Percentiles rank a stretch among this genome's conserved stretches.
Evolutionary conservation across 2,113 vertebrate species (phyloP).

Genomic region (Setophaga kirtlandii): DNA sequence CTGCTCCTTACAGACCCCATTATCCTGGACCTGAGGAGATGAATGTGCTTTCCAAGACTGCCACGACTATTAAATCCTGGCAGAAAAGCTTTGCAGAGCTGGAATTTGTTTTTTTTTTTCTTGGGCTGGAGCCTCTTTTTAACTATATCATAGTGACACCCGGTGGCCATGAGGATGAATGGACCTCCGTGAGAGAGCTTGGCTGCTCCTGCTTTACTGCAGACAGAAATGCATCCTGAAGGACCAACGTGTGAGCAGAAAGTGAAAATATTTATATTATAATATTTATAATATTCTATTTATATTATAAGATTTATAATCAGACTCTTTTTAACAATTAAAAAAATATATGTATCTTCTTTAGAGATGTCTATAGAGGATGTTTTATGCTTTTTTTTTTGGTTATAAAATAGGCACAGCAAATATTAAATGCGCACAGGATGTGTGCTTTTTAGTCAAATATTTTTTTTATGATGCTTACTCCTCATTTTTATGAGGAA

Average conservation of each 20-base stretch:
- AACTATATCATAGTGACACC: constrained; percentile 62
- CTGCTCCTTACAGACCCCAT: neutral
- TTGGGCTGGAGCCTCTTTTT: neutral
- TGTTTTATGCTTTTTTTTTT: neutral
- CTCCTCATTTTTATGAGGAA: neutral
- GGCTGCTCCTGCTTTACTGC: neutral
- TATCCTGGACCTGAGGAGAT: neutral
- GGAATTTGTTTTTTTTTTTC: neutral
- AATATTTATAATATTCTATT: too few species aligned
- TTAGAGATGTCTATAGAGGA: neutral
- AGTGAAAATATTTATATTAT: neutral
- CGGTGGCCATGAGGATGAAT: constrained; percentile 40
- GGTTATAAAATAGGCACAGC: neutral
- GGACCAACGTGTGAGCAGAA: neutral
- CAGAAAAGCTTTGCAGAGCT: neutral
- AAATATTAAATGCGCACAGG: neutral
- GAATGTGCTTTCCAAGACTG: neutral
- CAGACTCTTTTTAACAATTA: neutral
- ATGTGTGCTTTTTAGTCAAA: neutral
- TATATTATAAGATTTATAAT: neutral
- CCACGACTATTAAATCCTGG: neutral
- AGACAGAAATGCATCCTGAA: neutral
- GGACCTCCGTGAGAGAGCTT: accelerated
- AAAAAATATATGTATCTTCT: neutral
- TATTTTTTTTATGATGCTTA: neutral